These are phyloP conservation scores for Pammene aurita DNA, from an alignment of 2,888 invertebrate species.

Conservation along the genomic window DNA sequence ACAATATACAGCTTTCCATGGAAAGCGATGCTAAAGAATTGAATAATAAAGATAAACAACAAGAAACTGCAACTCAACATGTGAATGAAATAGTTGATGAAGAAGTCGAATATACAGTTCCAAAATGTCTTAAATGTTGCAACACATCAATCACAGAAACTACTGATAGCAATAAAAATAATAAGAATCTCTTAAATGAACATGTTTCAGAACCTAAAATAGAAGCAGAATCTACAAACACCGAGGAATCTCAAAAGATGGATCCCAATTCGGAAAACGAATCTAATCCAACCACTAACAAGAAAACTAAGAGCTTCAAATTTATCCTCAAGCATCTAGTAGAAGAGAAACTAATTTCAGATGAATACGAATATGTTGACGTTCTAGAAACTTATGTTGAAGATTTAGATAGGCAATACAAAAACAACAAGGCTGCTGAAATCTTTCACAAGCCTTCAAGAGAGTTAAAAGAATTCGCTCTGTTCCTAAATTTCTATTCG, in stretches of 20 bases:
- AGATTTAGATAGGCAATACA: constrained; percentile 21
- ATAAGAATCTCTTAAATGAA: neutral
- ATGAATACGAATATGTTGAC: constrained; percentile 7
- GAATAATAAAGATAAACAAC: neutral
- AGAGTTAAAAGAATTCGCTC: constrained; percentile 6
- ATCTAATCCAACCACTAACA: neutral
- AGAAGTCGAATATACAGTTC: neutral
- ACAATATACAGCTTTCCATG: neutral
- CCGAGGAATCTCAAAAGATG: neutral
- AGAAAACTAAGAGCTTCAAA: constrained; percentile 14
- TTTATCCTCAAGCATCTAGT: constrained; percentile 14
- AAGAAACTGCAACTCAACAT: neutral
- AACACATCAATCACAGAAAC: neutral
- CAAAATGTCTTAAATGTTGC: constrained; percentile 3
- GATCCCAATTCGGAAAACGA: neutral
- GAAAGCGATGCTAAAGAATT: neutral
- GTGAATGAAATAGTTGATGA: neutral
- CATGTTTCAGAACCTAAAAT: neutral
- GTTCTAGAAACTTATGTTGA: constrained; percentile 17
- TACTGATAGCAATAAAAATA: neutral
- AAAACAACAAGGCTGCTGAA: constrained; percentile 6
- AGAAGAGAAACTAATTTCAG: constrained; percentile 14
- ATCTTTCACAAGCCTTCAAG: neutral
- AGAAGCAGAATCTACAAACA: neutral
- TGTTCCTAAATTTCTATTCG: constrained; percentile 24